Percentiles rank a stretch among this genome's conserved stretches.
These are phyloP conservation scores for Rhinichthys osculus DNA, from an alignment of 2,797 vertebrate species.

Conservation along the genomic window DNA sequence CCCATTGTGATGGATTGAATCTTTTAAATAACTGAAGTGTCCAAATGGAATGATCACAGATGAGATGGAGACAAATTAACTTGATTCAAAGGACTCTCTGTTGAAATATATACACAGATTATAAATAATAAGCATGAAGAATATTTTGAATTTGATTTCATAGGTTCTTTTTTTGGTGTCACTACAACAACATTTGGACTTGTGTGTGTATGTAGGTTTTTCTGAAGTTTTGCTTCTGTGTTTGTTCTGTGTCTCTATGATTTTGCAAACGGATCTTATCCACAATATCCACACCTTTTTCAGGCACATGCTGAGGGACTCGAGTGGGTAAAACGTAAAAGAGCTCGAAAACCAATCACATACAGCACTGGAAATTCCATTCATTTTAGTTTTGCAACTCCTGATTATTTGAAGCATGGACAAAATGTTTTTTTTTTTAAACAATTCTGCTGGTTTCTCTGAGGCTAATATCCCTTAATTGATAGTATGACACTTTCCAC, in stretches of 20 bases:
- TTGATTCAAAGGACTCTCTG: not conserved
- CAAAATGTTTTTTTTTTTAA: too few relatives aligned
- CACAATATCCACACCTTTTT: not conserved
- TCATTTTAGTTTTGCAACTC: slow-evolving; percentile 13
- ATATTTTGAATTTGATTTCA: not conserved
- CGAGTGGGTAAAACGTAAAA: not conserved
- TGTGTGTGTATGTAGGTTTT: not conserved
- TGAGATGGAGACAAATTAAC: not conserved
- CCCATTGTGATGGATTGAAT: not conserved
- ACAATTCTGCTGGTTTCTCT: not conserved
- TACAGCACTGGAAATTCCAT: not conserved
- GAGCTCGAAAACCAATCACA: not conserved
- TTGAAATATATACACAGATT: not conserved
- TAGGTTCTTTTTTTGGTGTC: not conserved
- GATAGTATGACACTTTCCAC: not conserved
- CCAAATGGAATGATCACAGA: not conserved
- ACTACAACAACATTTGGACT: not conserved
- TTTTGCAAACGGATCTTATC: not conserved
- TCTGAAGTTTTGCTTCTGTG: not conserved
- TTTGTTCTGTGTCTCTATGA: not conserved
- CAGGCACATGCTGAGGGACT: not conserved
- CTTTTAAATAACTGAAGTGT: not conserved
- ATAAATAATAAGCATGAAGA: not conserved
- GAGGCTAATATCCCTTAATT: slow-evolving; percentile 17
- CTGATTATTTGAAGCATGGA: slow-evolving; percentile 40